Percentiles rank a stretch among this genome's conserved stretches.
phyloP scores from a whole-genome alignment of 2,888 invertebrate genomes.

The Tenthredo amoena region DNA sequence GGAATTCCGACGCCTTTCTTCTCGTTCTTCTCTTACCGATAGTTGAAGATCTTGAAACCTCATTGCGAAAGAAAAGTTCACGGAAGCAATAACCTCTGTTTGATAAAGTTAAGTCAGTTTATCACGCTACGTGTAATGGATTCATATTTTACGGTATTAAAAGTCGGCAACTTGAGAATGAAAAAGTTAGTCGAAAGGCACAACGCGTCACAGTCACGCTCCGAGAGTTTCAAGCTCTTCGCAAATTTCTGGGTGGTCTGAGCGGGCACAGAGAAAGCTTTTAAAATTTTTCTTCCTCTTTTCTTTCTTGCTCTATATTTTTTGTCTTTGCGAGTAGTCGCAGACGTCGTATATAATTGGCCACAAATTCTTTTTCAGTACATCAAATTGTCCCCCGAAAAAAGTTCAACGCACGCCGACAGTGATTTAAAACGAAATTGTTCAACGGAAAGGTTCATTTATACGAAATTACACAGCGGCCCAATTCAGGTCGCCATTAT shows the following conservation, averaged over 20 bases:
- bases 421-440: neutral
- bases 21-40: neutral
- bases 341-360: neutral
- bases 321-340: neutral
- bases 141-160: slow-evolving; percentile 37
- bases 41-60: neutral
- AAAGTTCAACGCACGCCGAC: neutral
- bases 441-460: neutral
- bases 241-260: slow-evolving; percentile 16
- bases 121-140: slow-evolving; percentile 33
- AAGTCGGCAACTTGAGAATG: slow-evolving; percentile 29
- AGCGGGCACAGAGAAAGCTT: neutral
- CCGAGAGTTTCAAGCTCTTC: slow-evolving; percentile 13
- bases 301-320: neutral
- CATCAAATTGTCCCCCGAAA: neutral
- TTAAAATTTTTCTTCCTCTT: neutral
- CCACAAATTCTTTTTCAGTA: slow-evolving; percentile 1
- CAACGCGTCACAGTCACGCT: slow-evolving; percentile 25
- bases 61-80: neutral
- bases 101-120: slow-evolving; percentile 37
- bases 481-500: neutral
- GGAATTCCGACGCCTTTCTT: neutral
- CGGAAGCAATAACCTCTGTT: slow-evolving; percentile 25
- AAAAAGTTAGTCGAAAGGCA: slow-evolving; percentile 33
- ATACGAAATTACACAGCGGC: neutral